phyloP scores from a whole-genome alignment of 2,113 vertebrate species.

The Scolopax mira region DNA sequence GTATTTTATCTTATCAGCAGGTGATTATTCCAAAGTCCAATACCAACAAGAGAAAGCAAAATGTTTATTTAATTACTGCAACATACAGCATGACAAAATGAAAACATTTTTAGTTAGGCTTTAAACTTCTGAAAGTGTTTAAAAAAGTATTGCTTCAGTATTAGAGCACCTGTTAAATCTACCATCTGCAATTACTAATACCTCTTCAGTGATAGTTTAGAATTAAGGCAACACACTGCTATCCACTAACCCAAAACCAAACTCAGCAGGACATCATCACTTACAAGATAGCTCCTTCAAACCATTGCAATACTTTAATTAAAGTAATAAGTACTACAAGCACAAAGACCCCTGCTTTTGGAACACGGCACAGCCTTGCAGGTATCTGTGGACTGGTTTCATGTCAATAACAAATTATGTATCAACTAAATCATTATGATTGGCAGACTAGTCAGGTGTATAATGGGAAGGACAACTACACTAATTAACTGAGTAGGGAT shows the following conservation, averaged over 20 bases:
- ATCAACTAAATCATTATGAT: not conserved
- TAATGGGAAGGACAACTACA: not conserved
- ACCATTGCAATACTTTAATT: not conserved
- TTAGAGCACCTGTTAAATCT: not conserved
- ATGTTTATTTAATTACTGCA: not conserved
- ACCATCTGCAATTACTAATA: not conserved
- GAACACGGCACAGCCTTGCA: not conserved
- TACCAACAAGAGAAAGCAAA: not conserved
- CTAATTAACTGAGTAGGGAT: not conserved
- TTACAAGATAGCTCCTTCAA: not conserved
- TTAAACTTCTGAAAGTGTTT: not conserved
- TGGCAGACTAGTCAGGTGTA: not conserved
- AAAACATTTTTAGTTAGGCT: not conserved
- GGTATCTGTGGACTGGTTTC: not conserved
- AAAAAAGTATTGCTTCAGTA: not conserved
- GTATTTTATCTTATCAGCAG: not conserved
- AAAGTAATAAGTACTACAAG: not conserved
- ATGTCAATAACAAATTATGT: not conserved
- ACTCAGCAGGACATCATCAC: not conserved
- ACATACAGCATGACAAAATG: not conserved
- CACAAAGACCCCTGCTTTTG: not conserved
- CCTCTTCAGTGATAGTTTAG: not conserved
- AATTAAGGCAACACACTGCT: not conserved
- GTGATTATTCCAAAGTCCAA: not conserved
- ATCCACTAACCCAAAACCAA: not conserved